These are phyloP conservation scores for Thryonomys swinderianus DNA, from an alignment of 2,113 vertebrate genomes.

Conservation along the genomic window DNA sequence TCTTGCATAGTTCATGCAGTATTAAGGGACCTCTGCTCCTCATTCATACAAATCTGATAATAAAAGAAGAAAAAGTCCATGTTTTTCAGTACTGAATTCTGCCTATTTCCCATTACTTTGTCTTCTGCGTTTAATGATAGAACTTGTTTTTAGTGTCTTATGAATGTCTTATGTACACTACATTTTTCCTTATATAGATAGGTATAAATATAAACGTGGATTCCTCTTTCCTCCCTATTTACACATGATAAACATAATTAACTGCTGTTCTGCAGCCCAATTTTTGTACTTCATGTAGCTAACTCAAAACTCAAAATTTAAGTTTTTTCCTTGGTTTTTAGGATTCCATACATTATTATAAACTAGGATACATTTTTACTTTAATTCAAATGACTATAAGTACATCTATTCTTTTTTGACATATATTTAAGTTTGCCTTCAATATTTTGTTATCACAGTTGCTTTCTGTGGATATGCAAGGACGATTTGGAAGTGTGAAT, in stretches of 20 bases:
- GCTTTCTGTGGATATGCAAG: background rate
- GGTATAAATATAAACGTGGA: too few relatives aligned
- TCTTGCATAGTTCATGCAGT: background rate
- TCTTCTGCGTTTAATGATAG: background rate
- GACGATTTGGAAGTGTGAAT: background rate
- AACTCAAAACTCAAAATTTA: background rate
- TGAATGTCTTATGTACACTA: too few relatives aligned
- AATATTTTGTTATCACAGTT: background rate
- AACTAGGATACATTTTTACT: background rate
- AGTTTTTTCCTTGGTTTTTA: background rate
- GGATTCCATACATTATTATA: background rate
- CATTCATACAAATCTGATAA: background rate
- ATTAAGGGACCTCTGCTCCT: background rate
- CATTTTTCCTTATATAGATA: too few relatives aligned
- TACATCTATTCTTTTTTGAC: background rate
- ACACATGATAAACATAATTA: background rate
- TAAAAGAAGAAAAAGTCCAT: background rate
- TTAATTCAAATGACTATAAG: background rate
- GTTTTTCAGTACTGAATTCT: background rate
- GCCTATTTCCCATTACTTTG: background rate
- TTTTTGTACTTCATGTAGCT: background rate
- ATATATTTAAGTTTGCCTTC: background rate
- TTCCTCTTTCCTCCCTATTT: background rate
- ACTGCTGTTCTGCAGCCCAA: background rate
- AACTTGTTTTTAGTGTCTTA: background rate